phyloP scores from a whole-genome alignment of 2,113 vertebrate genomes.

The Erythrolamprus reginae region DNA sequence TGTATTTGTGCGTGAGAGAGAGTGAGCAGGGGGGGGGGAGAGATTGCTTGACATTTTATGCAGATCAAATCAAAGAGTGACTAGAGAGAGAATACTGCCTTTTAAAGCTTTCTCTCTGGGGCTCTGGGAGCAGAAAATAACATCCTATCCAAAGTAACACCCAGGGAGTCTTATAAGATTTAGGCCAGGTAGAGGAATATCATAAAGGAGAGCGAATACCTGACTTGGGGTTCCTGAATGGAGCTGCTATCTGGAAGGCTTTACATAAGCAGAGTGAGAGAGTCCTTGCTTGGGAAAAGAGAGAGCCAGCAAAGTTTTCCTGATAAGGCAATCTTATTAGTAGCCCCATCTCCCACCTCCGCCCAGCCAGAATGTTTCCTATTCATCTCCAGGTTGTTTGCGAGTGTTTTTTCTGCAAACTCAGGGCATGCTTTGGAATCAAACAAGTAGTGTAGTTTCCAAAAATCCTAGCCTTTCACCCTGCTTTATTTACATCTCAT shows the following conservation, averaged over 20 bases:
- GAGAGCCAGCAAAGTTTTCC: slow-evolving; percentile 46
- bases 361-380: slow-evolving; percentile 45
- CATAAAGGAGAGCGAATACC: background rate
- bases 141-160: slow-evolving; percentile 39
- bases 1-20: no score
- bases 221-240: slow-evolving; percentile 34
- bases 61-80: slow-evolving; percentile 22
- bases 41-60: slow-evolving; percentile 41
- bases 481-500: background rate
- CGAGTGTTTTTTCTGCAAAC: slow-evolving; percentile 4
- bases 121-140: background rate
- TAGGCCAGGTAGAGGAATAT: background rate
- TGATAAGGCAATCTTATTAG: slow-evolving; percentile 50
- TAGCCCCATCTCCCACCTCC: slow-evolving; percentile 28
- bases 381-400: slow-evolving; percentile 43
- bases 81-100: background rate
- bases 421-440: slow-evolving; percentile 2
- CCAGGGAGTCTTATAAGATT: slow-evolving; percentile 40
- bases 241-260: slow-evolving; percentile 36
- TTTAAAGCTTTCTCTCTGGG: no score
- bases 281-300: slow-evolving; percentile 27
- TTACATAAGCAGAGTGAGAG: slow-evolving; percentile 20
- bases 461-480: slow-evolving; percentile 65
- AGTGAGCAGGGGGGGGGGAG: no score
- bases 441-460: slow-evolving; percentile 36